Base-by-base conservation (phyloP, 2,113 vertebrate genomes). In the Acrocephalus kingi region DNA sequence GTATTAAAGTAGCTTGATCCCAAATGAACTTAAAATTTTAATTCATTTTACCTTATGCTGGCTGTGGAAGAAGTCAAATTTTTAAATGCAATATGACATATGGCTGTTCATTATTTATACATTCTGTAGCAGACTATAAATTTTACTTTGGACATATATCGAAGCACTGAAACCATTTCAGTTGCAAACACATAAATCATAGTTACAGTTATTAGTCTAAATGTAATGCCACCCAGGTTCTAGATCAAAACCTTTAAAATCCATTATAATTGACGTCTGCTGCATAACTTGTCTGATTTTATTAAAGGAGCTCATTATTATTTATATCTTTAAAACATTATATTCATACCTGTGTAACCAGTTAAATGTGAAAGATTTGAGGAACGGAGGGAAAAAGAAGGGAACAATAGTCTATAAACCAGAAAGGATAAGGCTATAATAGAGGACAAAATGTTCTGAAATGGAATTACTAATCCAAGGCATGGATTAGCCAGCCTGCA, bases 31-130 rank as follows among this genome's bases (percentile, higher is more conserved):
- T 96, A 97, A 96, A 97, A 90, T 97, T 98, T 97, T 98, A 98
- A 98, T 98, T 98, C 97, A 97, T 98, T 98, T 98, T 98, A 95
- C 94, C 96, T 97, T 93, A 96, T 89, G 84, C 95, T 96, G 30
- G 41, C 97, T 97, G 94, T 85, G 84, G 96, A 97, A 96, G 95
- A 96, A 98, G 98, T 98, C 97, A 98, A 96, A 97, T 97, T 98
- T 97, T 98, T 97, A 98, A 98, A 98, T 98, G 97, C 75, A 95
- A 93, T 97, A 97, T 98, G 98, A 98, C 98, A 98, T 98, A 98
- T 97, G 97, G 98, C 96, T 96, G 97, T 98, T 98, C 97, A 98
- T 98, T 98, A 98, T 98, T 98, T 98, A 98, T 98, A 98, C 97
- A 98, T 98, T 98, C 98, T 96, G 97, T 97, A 97, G 97, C 98